A percentile compares a stretch with the other conserved stretches of the same genome.
Conservation (phyloP, 2,888 invertebrate genomes). For the Sisyra terminalis region DNA sequence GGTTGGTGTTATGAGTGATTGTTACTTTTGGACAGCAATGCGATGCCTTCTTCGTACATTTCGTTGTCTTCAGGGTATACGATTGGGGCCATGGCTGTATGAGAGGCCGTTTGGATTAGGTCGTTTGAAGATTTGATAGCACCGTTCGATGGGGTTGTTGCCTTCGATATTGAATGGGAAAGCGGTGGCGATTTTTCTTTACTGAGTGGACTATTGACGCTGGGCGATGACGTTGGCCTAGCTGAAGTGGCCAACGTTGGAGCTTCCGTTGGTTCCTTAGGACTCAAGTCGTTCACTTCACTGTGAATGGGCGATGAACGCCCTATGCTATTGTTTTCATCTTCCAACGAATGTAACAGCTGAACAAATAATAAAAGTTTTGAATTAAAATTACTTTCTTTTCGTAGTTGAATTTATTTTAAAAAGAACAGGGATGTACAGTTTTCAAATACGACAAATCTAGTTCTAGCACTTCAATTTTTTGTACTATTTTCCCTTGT, state of each 20-base stretch:
- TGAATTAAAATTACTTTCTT: neutral
- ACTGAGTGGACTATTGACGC: neutral
- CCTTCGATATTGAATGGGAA: neutral
- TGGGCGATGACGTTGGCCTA: neutral
- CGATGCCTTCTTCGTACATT: slow-evolving; percentile 1
- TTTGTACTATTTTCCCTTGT: no score
- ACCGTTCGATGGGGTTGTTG: neutral
- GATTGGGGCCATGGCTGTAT: neutral
- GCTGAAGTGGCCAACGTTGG: neutral
- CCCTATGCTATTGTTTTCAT: slow-evolving; percentile 46
- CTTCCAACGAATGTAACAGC: slow-evolving; percentile 61
- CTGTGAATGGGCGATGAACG: slow-evolving; percentile 18
- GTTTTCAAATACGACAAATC: no score
- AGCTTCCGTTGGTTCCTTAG: neutral
- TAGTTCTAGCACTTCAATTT: no score
- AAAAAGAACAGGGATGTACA: no score
- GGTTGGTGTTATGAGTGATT: neutral
- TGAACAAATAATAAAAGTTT: slow-evolving; percentile 19
- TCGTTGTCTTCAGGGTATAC: neutral
- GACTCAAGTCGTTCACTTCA: slow-evolving; percentile 11
- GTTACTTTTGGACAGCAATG: slow-evolving; percentile 1
- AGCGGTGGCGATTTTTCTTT: neutral
- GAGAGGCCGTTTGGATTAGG: no score
- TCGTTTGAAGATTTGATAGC: no score
- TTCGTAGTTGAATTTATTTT: neutral